Evolutionary conservation across 2,113 vertebrate genomes (phyloP).

Genomic region (Microcebus ravelobensis): DNA sequence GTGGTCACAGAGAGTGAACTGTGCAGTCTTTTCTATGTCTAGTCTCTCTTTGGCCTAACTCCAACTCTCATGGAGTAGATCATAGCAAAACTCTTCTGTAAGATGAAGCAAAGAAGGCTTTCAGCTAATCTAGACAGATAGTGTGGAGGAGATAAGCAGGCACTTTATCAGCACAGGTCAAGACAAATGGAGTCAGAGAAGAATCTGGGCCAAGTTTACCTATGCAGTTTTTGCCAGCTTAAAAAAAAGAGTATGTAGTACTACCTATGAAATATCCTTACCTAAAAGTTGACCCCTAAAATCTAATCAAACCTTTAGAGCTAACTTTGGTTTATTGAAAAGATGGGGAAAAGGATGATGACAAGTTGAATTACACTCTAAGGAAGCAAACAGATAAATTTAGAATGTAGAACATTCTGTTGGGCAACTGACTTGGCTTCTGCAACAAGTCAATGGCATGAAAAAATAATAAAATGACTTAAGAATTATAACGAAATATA

Average conservation of each 20-base stretch:
- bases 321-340: conserved; percentile 28
- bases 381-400: background rate
- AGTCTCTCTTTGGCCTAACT: background rate
- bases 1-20: background rate
- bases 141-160: background rate
- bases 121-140: background rate
- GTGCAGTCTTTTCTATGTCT: background rate
- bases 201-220: background rate
- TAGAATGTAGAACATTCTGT: background rate
- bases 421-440: conserved; percentile 9
- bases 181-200: background rate
- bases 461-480: background rate
- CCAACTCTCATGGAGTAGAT: background rate
- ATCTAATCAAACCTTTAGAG: background rate
- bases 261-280: background rate
- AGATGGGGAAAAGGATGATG: background rate
- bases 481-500: background rate
- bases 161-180: background rate
- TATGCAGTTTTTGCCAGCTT: background rate
- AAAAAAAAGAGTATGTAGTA: background rate
- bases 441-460: conserved; percentile 4
- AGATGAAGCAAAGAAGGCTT: background rate
- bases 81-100: background rate
- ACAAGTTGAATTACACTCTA: background rate
- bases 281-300: background rate